Conservation (phyloP, 2,113 vertebrate genomes). For the Nycticryphes semicollaris region DNA sequence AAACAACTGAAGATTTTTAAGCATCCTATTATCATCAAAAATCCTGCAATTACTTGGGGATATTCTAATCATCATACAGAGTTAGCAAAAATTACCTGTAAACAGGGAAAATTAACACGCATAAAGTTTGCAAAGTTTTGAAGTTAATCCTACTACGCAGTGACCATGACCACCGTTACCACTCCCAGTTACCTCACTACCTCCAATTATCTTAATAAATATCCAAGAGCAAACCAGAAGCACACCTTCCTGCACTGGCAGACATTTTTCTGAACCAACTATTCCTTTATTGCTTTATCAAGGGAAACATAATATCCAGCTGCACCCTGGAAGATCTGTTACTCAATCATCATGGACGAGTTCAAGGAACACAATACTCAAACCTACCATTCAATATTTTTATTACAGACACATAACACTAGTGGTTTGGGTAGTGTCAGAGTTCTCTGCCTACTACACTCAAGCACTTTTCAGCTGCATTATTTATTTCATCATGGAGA, state of each 20-base stretch:
- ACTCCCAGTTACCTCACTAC: not conserved
- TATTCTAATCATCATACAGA: rapidly evolving
- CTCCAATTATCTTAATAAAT: not conserved
- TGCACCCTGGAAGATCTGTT: not conserved
- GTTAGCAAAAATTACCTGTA: not conserved
- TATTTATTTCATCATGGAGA: not conserved
- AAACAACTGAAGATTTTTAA: not conserved
- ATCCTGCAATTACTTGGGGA: not conserved
- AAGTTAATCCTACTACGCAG: rapidly evolving
- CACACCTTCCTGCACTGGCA: not conserved
- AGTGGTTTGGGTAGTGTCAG: not conserved
- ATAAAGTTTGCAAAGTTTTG: rapidly evolving
- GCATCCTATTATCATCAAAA: not conserved
- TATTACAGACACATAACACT: not conserved
- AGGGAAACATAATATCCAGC: not conserved
- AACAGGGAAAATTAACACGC: not conserved
- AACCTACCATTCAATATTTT: not conserved
- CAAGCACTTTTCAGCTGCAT: not conserved
- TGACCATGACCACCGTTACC: not conserved
- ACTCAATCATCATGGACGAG: not conserved
- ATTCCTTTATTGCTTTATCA: rapidly evolving
- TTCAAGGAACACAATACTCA: not conserved
- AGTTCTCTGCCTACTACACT: not conserved
- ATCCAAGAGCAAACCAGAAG: not conserved
- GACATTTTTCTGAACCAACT: not conserved